Percentiles rank a stretch among this genome's conserved stretches.
These are phyloP conservation scores for Ischnura elegans DNA, from an alignment of 2,888 invertebrate genomes.

Conservation along the genomic window DNA sequence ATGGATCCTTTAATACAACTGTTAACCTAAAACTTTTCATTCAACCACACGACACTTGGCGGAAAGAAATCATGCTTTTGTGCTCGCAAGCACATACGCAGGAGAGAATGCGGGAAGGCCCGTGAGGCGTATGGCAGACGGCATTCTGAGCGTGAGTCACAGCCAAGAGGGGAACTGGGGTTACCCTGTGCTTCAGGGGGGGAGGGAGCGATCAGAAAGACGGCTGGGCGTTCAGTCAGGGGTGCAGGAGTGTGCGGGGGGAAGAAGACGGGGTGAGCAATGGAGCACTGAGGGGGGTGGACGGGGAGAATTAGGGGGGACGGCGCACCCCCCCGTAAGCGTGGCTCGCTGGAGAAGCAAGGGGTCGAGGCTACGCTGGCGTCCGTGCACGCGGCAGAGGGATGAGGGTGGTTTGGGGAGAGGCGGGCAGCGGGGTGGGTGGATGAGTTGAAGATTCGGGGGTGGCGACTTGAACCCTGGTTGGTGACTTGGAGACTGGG, in stretches of 20 bases:
- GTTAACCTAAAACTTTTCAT: not conserved
- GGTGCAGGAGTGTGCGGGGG: not conserved
- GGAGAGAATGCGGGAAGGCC: not conserved
- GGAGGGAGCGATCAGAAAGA: not conserved
- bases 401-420: not conserved
- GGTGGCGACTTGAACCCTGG: not conserved
- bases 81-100: not conserved
- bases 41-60: not conserved
- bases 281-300: not conserved
- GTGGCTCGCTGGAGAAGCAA: not conserved
- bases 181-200: not conserved
- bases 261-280: not conserved
- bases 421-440: too few relatives aligned
- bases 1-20: too few relatives aligned
- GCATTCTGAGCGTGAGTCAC: not conserved
- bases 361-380: not conserved
- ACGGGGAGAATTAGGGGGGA: too few relatives aligned
- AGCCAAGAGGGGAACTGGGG: not conserved
- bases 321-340: not conserved
- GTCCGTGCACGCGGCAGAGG: not conserved
- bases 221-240: not conserved
- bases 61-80: not conserved
- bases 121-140: constrained; percentile 35
- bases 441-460: not conserved
- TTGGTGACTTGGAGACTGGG: not conserved